phyloP scores from a whole-genome alignment of 2,888 invertebrate species.

The Nowickia ferox region DNA sequence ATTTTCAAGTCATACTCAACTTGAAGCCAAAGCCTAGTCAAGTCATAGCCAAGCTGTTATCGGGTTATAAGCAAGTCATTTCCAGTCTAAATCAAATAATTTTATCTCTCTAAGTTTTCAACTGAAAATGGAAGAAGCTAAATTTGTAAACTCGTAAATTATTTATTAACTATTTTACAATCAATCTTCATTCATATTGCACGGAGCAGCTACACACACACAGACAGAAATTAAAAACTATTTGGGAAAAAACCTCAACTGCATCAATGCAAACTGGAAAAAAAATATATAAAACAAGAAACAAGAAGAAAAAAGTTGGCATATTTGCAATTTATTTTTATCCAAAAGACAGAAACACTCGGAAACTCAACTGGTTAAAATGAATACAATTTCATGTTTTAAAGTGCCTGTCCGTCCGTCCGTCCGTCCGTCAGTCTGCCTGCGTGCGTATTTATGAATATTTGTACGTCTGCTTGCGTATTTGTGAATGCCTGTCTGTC shows the following conservation, averaged over 20 bases:
- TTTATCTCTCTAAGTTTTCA: too few species aligned
- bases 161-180: too few species aligned
- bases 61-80: background rate
- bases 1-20: background rate
- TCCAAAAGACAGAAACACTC: conserved; percentile 21
- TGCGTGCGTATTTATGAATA: background rate
- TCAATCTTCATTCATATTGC: too few species aligned
- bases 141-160: too few species aligned
- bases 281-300: background rate
- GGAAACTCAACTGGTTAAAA: conserved; percentile 38
- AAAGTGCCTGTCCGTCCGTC: background rate
- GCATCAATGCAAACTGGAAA: too few species aligned
- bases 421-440: background rate
- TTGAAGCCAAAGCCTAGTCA: background rate
- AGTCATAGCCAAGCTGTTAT: background rate
- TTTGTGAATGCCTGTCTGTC: background rate
- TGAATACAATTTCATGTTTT: conserved; percentile 4
- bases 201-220: background rate
- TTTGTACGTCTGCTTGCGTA: background rate
- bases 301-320: conserved; percentile 36
- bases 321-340: conserved; percentile 56
- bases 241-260: background rate
- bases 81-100: background rate
- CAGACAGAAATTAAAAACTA: conserved; percentile 10
- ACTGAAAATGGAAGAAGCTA: too few species aligned